phyloP scores from a whole-genome alignment of 1,140 invertebrate genomes.

The Drosophila subobscura region DNA sequence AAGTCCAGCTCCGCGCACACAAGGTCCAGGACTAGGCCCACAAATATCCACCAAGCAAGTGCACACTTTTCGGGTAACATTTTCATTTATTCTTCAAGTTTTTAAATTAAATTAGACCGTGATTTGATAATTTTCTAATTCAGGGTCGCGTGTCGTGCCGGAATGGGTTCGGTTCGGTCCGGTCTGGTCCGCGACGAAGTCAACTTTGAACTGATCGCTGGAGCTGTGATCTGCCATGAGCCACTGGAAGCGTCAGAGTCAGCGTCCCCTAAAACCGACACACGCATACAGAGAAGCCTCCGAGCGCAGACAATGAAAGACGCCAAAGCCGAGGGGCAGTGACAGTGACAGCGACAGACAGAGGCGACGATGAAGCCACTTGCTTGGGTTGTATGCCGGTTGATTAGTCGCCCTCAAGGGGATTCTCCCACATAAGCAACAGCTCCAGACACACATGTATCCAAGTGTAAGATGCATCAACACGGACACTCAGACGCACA shows the following conservation, averaged over 20 bases:
- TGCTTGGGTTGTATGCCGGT: constrained; percentile 56
- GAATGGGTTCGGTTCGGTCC: constrained; percentile 25
- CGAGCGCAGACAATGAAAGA: constrained; percentile 31
- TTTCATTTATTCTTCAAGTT: constrained; percentile 6
- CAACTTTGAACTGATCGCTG: constrained; percentile 65
- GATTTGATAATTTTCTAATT: constrained; percentile 49
- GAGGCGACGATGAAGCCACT: constrained; percentile 23
- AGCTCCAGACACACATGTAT: constrained; percentile 1
- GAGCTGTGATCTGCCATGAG: constrained; percentile 25
- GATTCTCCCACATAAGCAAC: constrained; percentile 31
- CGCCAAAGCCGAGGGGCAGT: constrained; percentile 17
- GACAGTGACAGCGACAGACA: constrained; percentile 28
- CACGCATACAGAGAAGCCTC: constrained; percentile 22
- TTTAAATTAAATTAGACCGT: constrained; percentile 64
- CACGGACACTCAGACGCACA: constrained; percentile 32
- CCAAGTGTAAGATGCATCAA: background rate
- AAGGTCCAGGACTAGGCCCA: constrained; percentile 10
- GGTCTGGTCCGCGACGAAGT: constrained; percentile 49
- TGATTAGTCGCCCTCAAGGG: constrained; percentile 66
- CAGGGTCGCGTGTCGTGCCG: constrained; percentile 20
- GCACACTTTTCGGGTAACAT: constrained; percentile 29
- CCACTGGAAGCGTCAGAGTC: background rate
- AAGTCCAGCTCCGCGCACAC: constrained; percentile 55
- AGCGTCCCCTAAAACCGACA: constrained; percentile 31
- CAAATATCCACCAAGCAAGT: constrained; percentile 28